Evolutionary conservation across 2,888 invertebrate genomes (phyloP).

Genomic region (Strigamia transsilvanica): DNA sequence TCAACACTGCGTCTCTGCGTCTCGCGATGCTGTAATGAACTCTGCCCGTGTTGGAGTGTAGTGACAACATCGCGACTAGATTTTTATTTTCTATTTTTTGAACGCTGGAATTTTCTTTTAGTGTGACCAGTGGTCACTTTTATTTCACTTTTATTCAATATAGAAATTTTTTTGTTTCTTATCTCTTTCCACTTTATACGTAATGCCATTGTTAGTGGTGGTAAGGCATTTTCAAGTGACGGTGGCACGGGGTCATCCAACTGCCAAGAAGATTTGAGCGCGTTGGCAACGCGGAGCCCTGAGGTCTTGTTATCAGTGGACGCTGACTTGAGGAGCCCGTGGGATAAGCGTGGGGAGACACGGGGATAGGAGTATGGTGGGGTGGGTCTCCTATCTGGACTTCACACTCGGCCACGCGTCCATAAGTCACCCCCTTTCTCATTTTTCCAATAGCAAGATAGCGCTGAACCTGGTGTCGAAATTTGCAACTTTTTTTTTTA

Average conservation of each 20-base stretch:
- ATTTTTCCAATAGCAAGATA: conserved; percentile 18
- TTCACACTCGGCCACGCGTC: conserved; percentile 49
- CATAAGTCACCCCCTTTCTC: conserved; percentile 46
- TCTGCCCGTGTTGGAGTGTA: neutral
- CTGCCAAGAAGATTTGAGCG: conserved; percentile 49
- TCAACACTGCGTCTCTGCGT: conserved; percentile 4
- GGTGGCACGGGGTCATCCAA: conserved; percentile 42
- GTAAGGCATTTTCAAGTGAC: conserved; percentile 23
- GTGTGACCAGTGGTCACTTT: neutral
- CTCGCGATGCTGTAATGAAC: neutral
- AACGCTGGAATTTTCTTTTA: neutral
- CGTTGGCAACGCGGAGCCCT: conserved; percentile 39
- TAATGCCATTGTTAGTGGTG: conserved; percentile 5
- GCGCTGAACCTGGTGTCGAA: neutral
- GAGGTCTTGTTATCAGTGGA: conserved; percentile 49
- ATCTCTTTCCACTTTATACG: neutral
- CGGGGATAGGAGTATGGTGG: conserved; percentile 28
- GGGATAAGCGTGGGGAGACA: conserved; percentile 43
- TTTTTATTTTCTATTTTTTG: neutral
- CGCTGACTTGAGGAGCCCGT: conserved; percentile 43
- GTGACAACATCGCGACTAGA: neutral
- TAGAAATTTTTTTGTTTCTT: neutral
- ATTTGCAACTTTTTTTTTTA: conserved; percentile 34
- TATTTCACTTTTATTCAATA: neutral
- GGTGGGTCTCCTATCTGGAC: conserved; percentile 28